phyloP scores from a whole-genome alignment of 2,888 invertebrate species.

The Spodoptera littoralis region DNA sequence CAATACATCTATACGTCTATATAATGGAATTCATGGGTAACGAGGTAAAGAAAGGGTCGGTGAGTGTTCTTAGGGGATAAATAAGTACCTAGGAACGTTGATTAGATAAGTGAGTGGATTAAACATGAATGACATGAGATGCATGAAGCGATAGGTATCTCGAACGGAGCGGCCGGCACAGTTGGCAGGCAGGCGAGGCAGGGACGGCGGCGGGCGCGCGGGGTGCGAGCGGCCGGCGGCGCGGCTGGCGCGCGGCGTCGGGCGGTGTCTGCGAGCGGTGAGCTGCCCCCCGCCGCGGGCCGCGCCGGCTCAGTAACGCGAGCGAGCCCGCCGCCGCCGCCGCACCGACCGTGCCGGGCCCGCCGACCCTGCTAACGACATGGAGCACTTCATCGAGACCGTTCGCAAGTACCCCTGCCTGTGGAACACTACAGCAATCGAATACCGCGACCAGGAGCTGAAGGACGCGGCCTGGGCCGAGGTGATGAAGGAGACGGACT shows the following conservation, averaged over 20 bases:
- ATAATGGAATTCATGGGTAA: too few relatives aligned
- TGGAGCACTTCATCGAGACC: constrained; percentile 84
- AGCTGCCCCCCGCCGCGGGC: constrained; percentile 35
- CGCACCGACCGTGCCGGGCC: constrained; percentile 49
- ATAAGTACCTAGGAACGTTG: too few relatives aligned
- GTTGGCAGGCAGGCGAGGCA: constrained; percentile 11
- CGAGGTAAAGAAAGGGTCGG: too few relatives aligned
- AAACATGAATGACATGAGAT: too few relatives aligned
- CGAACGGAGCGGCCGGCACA: neutral
- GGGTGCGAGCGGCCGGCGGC: constrained; percentile 7
- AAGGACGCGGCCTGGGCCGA: constrained; percentile 86
- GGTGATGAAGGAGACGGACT: constrained; percentile 84
- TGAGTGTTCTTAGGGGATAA: too few relatives aligned
- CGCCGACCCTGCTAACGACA: constrained; percentile 60
- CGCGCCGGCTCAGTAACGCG: constrained; percentile 47
- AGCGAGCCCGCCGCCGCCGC: constrained; percentile 60
- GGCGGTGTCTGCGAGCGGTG: constrained; percentile 26
- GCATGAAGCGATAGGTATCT: too few relatives aligned
- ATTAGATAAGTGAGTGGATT: too few relatives aligned
- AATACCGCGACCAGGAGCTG: constrained; percentile 86
- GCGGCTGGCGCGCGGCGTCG: constrained; percentile 39
- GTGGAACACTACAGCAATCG: constrained; percentile 84
- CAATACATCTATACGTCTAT: too few relatives aligned
- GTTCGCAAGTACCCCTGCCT: constrained; percentile 85
- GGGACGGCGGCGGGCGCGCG: constrained; percentile 10